These are phyloP conservation scores for Drosophila orena DNA, from an alignment of 1,140 invertebrate species.

Conservation along the genomic window DNA sequence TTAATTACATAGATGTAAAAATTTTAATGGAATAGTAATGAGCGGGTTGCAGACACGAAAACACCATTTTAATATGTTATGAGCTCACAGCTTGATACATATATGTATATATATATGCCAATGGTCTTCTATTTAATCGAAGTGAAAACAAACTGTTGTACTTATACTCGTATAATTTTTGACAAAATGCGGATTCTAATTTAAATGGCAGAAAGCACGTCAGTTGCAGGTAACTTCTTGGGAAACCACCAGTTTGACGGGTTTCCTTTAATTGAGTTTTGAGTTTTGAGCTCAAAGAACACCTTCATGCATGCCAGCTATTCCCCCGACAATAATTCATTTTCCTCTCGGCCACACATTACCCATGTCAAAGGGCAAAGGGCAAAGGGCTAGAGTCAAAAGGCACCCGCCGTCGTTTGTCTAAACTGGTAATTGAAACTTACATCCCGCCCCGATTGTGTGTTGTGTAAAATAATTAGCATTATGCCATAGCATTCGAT, in stretches of 20 bases:
- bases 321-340: constrained; percentile 56
- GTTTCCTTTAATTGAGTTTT: constrained; percentile 23
- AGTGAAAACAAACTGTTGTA: not conserved
- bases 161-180: not conserved
- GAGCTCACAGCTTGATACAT: not conserved
- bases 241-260: constrained; percentile 1
- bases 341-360: constrained; percentile 62
- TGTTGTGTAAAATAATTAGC: constrained; percentile 81
- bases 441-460: too few species aligned
- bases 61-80: not conserved
- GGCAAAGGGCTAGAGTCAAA: constrained; percentile 42
- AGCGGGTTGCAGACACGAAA: not conserved
- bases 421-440: constrained; percentile 72
- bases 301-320: constrained; percentile 9
- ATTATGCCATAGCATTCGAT: constrained; percentile 55
- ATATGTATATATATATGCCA: not conserved
- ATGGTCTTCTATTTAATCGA: not conserved
- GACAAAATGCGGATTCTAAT: not conserved
- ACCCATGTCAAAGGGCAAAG: constrained; percentile 52
- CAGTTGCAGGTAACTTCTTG: constrained; percentile 10
- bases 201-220: not conserved
- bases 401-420: constrained; percentile 35
- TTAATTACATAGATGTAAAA: constrained; percentile 7
- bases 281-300: not conserved
- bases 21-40: constrained; percentile 10